phyloP scores from a whole-genome alignment of 2,113 vertebrate genomes.

The Tonatia bakeri region DNA sequence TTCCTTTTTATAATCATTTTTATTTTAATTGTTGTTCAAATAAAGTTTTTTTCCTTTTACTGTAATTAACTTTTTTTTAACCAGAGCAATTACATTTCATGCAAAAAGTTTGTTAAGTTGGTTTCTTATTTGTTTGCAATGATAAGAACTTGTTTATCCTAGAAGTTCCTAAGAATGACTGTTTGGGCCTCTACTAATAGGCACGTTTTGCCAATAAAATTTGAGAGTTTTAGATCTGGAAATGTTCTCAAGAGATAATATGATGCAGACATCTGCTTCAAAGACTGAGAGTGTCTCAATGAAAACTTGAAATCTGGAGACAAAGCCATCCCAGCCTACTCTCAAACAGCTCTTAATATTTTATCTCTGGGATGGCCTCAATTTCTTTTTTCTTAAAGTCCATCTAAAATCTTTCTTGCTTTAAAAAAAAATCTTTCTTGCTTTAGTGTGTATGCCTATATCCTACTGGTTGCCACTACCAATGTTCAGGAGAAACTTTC shows the following conservation, averaged over 20 bases:
- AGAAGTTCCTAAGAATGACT: constrained; percentile 50
- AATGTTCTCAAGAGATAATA: constrained; percentile 39
- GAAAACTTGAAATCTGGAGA: constrained; percentile 18
- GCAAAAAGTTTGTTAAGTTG: constrained; percentile 29
- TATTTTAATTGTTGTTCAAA: no score
- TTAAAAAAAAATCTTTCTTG: constrained; percentile 24
- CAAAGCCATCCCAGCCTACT: neutral
- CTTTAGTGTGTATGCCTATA: neutral
- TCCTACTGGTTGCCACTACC: neutral
- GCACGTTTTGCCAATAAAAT: constrained; percentile 44
- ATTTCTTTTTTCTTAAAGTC: neutral
- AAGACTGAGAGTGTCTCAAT: neutral
- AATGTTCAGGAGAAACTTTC: neutral
- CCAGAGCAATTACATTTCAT: constrained; percentile 31
- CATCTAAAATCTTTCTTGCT: neutral
- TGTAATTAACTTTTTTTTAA: neutral
- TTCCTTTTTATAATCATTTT: no score
- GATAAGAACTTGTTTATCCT: constrained; percentile 53
- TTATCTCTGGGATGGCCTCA: neutral
- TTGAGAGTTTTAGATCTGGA: constrained; percentile 42
- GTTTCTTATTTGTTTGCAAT: constrained; percentile 64
- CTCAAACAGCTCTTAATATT: neutral
- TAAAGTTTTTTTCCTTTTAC: no score
- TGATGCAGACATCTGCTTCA: neutral
- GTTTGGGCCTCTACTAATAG: constrained; percentile 31